A percentile compares a stretch with the other conserved stretches of the same genome.
Conservation (phyloP, 2,797 vertebrate species). For the Rhyacichthys aspro region DNA sequence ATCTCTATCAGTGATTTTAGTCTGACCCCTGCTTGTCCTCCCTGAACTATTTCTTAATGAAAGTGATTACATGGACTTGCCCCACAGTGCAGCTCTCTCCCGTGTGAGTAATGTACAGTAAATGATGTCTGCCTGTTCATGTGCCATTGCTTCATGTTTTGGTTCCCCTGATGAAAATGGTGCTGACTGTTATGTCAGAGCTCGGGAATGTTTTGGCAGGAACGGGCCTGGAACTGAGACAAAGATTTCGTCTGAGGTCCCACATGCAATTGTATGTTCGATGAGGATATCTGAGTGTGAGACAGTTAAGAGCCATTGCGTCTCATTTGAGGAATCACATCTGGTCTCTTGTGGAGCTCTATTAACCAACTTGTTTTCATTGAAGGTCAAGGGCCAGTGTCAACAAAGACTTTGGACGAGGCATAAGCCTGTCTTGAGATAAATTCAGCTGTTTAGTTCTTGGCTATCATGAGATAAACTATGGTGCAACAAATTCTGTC, state of each 20-base stretch:
- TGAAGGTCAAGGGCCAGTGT: too few relatives aligned
- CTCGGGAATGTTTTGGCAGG: conserved; percentile 67
- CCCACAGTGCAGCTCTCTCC: too few relatives aligned
- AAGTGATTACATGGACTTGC: neutral
- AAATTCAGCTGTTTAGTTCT: too few relatives aligned
- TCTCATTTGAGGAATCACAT: conserved; percentile 49
- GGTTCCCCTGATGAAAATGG: conserved; percentile 51
- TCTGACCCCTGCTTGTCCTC: neutral
- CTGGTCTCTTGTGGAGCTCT: conserved; percentile 42
- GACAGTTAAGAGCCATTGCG: conserved; percentile 33
- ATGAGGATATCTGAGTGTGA: conserved; percentile 42
- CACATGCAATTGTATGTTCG: conserved; percentile 29
- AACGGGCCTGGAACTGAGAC: conserved; percentile 44
- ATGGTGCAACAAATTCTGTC: too few relatives aligned
- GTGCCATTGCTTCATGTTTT: conserved; percentile 45
- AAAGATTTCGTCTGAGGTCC: conserved; percentile 44
- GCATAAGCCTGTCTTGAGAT: too few relatives aligned
- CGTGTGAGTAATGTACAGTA: conserved; percentile 5
- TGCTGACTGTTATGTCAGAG: conserved; percentile 58
- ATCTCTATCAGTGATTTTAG: neutral
- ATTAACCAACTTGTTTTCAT: too few relatives aligned
- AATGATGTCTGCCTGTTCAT: conserved; percentile 17
- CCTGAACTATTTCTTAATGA: neutral
- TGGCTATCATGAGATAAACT: too few relatives aligned
- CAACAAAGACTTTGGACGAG: too few relatives aligned